Conservation (phyloP, 37 sponge, comb jelly and placozoan species). For the Hexactinellida sp. region DNA sequence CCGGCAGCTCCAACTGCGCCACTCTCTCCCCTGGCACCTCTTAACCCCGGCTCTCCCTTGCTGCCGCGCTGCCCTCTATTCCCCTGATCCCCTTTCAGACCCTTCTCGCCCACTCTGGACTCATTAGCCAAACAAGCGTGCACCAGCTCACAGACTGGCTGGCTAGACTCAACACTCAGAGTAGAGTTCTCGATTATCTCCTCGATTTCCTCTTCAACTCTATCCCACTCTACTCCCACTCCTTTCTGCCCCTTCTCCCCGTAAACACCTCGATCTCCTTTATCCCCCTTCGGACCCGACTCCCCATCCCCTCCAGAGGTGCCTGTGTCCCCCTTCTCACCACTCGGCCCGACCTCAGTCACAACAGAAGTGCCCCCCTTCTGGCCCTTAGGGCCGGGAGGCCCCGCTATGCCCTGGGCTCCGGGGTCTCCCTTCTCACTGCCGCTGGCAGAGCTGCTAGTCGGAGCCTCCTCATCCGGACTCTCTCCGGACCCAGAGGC, state of each 20-base stretch:
- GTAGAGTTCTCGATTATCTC: neutral
- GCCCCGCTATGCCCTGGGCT: slow-evolving; percentile 20
- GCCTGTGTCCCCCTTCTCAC: neutral
- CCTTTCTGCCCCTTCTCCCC: neutral
- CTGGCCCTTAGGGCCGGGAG: neutral
- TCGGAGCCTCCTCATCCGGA: neutral
- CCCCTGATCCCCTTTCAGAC: slow-evolving; percentile 14
- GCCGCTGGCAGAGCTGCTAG: neutral
- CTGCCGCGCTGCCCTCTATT: slow-evolving; percentile 15
- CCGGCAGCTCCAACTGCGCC: neutral
- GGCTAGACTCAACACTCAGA: neutral
- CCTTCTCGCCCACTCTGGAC: neutral
- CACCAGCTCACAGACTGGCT: neutral
- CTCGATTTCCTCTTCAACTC: neutral
- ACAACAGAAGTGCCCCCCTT: neutral
- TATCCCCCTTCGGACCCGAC: neutral
- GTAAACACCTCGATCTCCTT: slow-evolving; percentile 3
- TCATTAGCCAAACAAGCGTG: neutral
- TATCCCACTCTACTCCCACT: neutral
- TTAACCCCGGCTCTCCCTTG: neutral
- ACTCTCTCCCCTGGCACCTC: neutral
- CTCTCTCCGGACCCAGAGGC: neutral
- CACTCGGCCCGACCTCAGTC: neutral
- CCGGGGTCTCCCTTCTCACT: slow-evolving; percentile 20
- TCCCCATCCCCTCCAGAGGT: neutral